Evolutionary conservation across 2,888 invertebrate genomes (phyloP), one percentile per base, ranked within the genome.

Genomic region (Tetragnatha montana): DNA sequence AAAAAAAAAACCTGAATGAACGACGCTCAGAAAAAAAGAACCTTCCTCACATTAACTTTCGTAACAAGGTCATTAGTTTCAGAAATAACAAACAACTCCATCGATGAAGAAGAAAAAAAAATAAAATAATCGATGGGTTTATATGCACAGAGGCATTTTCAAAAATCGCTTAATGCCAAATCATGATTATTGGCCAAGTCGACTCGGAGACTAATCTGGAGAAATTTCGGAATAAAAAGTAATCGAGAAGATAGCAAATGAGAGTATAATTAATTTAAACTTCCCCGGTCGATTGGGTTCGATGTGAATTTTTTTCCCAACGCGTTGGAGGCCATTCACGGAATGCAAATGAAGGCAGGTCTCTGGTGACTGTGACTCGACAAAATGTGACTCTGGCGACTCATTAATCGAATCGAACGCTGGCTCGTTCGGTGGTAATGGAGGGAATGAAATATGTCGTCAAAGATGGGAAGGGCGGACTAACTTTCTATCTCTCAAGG

Each of bases 11-110:
- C 7, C 17, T 14, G 21, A 51, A 49, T 69, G 75, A 76, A 69
- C 14, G 21, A 76, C 35, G 35, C 35, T 35, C 35, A 35, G 47
- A 12, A 75, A 84, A 84, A 74, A 12, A 19, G 47, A 21, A 50
- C 49, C 12, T 8, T n/a, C 22, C 69, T 75, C 50, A 19, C 60
- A 76, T 84, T 84, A 47, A 68, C 84, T 84, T 76, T 69, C 19
- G 84, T 49, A 69, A 76, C 68, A 84, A 84, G 84, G 49, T 49
- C 84, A 84, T 84, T 84, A 84, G 76, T 68, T 75, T 69, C 47
- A 22, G 50, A 69, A 84, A 47, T 76, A 74, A 82, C 82, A 82
- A 74, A 84, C 69, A 84, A 84, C 49, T 35, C n/a, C 19, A 50
- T 22, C 19, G 22, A 19, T 76, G 22, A 35, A 19, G 17, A 17